Percentiles rank a stretch among this genome's conserved stretches.
phyloP scores from a whole-genome alignment of 2,888 invertebrate species.

The Rhogogaster chlorosoma region DNA sequence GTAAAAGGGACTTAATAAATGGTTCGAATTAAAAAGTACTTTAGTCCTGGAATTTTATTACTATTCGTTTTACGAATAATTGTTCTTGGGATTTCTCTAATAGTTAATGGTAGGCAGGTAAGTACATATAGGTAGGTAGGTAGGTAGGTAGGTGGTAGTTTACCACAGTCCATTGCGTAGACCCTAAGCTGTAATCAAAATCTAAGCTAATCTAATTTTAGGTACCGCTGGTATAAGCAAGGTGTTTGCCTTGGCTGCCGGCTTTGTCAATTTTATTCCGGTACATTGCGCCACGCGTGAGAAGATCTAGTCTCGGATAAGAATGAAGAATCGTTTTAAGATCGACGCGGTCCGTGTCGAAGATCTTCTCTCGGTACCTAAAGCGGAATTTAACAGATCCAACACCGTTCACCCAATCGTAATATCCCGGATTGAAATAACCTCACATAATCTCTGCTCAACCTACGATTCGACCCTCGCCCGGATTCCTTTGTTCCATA shows the following conservation, averaged over 20 bases:
- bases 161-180: not conserved
- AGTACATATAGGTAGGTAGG: not conserved
- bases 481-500: slow-evolving; percentile 18
- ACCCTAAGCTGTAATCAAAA: slow-evolving; percentile 36
- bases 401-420: slow-evolving; percentile 8
- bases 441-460: slow-evolving; percentile 13
- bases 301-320: slow-evolving; percentile 19
- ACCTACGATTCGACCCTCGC: slow-evolving; percentile 41
- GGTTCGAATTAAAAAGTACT: slow-evolving; percentile 49
- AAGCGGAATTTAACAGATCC: slow-evolving; percentile 1
- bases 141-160: slow-evolving; percentile 4
- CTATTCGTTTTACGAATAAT: slow-evolving; percentile 47
- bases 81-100: slow-evolving; percentile 45
- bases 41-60: slow-evolving; percentile 50
- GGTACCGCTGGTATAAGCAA: not conserved
- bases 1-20: slow-evolving; percentile 48
- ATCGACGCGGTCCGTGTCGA: slow-evolving; percentile 16
- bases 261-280: slow-evolving; percentile 26
- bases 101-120: slow-evolving; percentile 34
- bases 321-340: slow-evolving; percentile 35
- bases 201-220: slow-evolving; percentile 42
- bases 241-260: not conserved
- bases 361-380: not conserved
- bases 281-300: slow-evolving; percentile 32
- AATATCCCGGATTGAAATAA: slow-evolving; percentile 44